A percentile compares a stretch with the other conserved stretches of the same genome.
Conservation (phyloP, 2,888 invertebrate species). For the Tiphia femorata region DNA sequence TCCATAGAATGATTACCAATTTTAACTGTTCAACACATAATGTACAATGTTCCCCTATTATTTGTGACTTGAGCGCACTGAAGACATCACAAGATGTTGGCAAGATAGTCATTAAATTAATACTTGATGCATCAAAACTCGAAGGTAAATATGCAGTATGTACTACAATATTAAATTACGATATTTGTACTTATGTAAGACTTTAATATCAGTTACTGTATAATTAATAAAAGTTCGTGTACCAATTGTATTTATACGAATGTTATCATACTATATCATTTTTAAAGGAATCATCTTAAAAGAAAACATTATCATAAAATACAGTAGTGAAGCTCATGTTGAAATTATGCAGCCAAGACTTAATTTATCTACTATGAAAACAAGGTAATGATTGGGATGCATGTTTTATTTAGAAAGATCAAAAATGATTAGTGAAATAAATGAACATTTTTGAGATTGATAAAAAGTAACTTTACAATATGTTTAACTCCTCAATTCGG, state of each 20-base stretch:
- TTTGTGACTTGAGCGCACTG: conserved; percentile 40
- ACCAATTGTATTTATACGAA: background rate
- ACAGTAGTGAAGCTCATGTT: conserved; percentile 38
- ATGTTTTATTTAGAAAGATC: background rate
- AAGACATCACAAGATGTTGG: conserved; percentile 43
- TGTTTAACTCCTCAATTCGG: no score
- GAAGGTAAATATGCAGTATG: conserved; percentile 39
- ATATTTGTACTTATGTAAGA: background rate
- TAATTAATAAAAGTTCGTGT: conserved; percentile 2
- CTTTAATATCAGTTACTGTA: background rate
- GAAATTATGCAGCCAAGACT: conserved; percentile 38
- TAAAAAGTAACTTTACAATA: background rate
- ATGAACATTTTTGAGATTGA: background rate
- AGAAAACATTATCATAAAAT: conserved; percentile 31
- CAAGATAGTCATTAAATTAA: conserved; percentile 37
- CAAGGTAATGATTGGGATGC: background rate
- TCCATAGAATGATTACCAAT: no score
- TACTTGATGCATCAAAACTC: conserved; percentile 36
- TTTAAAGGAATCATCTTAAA: conserved; percentile 15
- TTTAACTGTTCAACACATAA: conserved; percentile 47
- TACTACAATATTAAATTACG: background rate
- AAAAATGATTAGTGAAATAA: background rate
- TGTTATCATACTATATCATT: background rate
- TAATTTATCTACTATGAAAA: conserved; percentile 1
- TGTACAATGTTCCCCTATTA: conserved; percentile 40